Percentiles rank a stretch among this genome's conserved stretches.
These are phyloP conservation scores for Orestias chungarensis DNA, from an alignment of 2,797 vertebrate genomes.

Conservation along the genomic window DNA sequence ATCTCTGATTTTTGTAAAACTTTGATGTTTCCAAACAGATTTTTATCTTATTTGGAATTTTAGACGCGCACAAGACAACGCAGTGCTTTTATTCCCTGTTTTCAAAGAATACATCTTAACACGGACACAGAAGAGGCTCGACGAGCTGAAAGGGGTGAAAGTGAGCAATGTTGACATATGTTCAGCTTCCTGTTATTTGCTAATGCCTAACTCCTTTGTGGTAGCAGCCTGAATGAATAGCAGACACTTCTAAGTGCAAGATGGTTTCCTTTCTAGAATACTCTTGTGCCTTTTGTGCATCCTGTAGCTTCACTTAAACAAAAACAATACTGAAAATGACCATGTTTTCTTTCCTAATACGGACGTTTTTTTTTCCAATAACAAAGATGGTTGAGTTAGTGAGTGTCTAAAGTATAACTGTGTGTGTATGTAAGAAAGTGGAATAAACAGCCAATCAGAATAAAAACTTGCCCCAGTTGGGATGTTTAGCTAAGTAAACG, in stretches of 20 bases:
- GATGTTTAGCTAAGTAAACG: too few species aligned
- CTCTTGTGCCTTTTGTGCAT: not conserved
- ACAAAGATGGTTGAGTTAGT: too few species aligned
- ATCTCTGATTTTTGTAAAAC: not conserved
- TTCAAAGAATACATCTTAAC: too few species aligned
- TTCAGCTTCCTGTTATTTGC: constrained; percentile 1
- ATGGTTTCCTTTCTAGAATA: not conserved
- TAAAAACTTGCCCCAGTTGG: too few species aligned
- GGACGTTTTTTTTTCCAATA: too few species aligned
- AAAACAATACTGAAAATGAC: not conserved
- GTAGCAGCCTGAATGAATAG: not conserved
- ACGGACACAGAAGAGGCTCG: not conserved
- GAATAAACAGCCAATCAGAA: too few species aligned
- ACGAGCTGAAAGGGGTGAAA: not conserved
- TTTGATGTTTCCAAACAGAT: too few species aligned
- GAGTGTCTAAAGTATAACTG: too few species aligned
- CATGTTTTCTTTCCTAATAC: not conserved
- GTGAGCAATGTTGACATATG: not conserved
- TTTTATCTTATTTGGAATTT: too few species aligned
- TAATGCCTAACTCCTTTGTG: not conserved
- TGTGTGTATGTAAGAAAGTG: too few species aligned
- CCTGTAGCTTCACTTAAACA: not conserved
- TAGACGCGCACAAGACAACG: too few species aligned
- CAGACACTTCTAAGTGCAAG: not conserved
- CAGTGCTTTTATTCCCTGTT: too few species aligned